Percentiles rank a stretch among this genome's conserved stretches.
Conservation (phyloP, 2,888 invertebrate genomes). For the Venusia cambrica region DNA sequence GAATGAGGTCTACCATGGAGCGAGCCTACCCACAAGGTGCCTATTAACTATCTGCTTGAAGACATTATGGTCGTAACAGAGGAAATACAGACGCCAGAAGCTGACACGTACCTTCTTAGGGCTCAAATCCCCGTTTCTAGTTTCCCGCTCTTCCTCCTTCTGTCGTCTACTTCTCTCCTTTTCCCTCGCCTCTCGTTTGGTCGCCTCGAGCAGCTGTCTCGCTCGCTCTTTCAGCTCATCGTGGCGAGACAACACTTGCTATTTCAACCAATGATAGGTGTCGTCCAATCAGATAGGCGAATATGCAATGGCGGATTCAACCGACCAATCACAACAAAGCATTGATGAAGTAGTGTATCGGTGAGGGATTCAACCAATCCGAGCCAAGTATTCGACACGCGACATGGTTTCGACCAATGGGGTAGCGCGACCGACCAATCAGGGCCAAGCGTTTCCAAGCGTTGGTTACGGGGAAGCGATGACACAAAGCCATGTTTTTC, state of each 20-base stretch:
- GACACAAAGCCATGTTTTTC: conserved; percentile 49
- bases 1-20: too few species aligned
- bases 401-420: conserved; percentile 25
- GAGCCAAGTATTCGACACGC: too few species aligned
- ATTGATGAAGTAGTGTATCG: too few species aligned
- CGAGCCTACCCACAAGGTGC: too few species aligned
- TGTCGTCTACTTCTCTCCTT: conserved; percentile 59
- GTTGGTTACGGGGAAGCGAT: conserved; percentile 44
- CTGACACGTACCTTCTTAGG: conserved; percentile 59
- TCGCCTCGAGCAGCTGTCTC: conserved; percentile 89
- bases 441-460: conserved; percentile 42
- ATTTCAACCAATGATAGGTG: conserved; percentile 35
- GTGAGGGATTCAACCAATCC: conserved; percentile 3
- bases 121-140: conserved; percentile 70
- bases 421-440: conserved; percentile 25
- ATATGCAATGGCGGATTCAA: too few species aligned
- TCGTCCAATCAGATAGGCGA: conserved; percentile 11
- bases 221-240: conserved; percentile 93
- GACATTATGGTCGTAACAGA: too few species aligned
- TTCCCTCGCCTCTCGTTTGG: conserved; percentile 84
- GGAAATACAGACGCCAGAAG: too few species aligned
- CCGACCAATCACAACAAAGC: too few species aligned
- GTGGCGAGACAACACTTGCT: conserved; percentile 89
- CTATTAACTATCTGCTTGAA: too few species aligned
- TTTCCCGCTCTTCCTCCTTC: conserved; percentile 78